phyloP scores from a whole-genome alignment of 2,888 invertebrate species.

The Lasioglossum vierecki region DNA sequence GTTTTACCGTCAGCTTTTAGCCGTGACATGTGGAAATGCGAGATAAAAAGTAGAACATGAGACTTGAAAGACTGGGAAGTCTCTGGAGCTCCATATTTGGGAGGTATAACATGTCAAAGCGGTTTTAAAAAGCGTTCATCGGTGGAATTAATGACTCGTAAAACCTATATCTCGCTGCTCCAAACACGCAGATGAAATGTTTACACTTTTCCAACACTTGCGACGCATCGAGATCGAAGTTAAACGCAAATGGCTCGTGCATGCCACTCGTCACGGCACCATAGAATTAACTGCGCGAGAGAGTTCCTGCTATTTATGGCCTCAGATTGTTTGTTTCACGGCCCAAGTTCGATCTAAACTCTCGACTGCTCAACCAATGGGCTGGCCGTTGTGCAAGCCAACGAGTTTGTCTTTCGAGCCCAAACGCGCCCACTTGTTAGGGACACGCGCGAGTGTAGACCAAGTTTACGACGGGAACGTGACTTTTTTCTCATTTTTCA shows the following conservation, averaged over 20 bases:
- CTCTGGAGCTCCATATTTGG: background rate
- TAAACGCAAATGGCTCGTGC: conserved; percentile 8
- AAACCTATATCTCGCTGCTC: background rate
- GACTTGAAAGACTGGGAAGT: background rate
- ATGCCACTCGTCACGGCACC: background rate
- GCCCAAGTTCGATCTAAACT: conserved; percentile 2
- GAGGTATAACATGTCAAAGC: background rate
- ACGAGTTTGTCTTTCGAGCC: conserved; percentile 5
- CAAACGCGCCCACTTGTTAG: background rate
- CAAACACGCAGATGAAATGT: background rate
- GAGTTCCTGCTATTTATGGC: background rate
- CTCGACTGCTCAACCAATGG: background rate
- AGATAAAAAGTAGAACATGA: background rate
- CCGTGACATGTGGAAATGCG: background rate
- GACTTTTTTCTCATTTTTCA: background rate
- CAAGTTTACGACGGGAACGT: background rate
- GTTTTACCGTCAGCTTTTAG: background rate
- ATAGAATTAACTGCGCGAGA: background rate
- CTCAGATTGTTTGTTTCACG: background rate
- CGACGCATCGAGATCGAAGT: background rate
- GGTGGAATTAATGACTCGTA: background rate
- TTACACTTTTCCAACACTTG: background rate
- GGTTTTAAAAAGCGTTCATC: background rate
- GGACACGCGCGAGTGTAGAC: background rate
- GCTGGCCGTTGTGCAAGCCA: too few relatives aligned